Evolutionary conservation across 2,888 invertebrate species (phyloP), one percentile per base, ranked within the genome.

Genomic region (Leptinotarsa haldemani): DNA sequence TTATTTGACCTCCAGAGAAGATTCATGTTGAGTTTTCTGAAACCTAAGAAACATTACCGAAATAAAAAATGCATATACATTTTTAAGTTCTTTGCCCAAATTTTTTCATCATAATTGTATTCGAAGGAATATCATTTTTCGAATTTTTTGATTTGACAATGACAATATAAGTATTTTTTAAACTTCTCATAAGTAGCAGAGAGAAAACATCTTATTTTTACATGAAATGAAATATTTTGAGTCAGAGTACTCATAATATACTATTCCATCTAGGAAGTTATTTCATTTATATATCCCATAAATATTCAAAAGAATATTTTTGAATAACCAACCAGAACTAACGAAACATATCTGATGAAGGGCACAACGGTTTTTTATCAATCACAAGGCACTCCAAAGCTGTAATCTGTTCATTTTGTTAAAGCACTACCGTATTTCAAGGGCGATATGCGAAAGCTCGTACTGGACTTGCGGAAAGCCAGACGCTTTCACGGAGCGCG

Each of bases 401-500:
- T 52, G 16, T 65, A 72, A 20, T n/a, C 12, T 7, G 56, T 65
- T 48, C 68, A 69, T 58, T 73, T 58, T 53, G 66, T 56, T 73
- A 70, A 73, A 70, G 63, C 71, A 77, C 83, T 80, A 80, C 80
- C 82, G 81, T 80, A 82, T 81, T 81, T 81, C 82, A 81, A 82
- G 83, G 82, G 80, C 80, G 75, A 80, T 80, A 80, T 76, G 77
- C 78, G 72, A 82, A 79, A 82, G 82, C 79, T 80, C 74, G 73
- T 75, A 77, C 73, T 79, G 78, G 78, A 77, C 78, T 75, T 73
- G 30, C 68, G 72, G 74, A 79, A 22, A 61, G 61, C 61, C 61
- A 40, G 81, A 78, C 75, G 79, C 81, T 81, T 80, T 76, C 78
- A 78, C 80, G 80, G 80, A 81, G 82, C 83, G 83, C 83, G 81